Percentiles rank a stretch among this genome's conserved stretches.
Evolutionary conservation across 2,797 vertebrate genomes (phyloP).

Genomic region (Pampus argenteus): DNA sequence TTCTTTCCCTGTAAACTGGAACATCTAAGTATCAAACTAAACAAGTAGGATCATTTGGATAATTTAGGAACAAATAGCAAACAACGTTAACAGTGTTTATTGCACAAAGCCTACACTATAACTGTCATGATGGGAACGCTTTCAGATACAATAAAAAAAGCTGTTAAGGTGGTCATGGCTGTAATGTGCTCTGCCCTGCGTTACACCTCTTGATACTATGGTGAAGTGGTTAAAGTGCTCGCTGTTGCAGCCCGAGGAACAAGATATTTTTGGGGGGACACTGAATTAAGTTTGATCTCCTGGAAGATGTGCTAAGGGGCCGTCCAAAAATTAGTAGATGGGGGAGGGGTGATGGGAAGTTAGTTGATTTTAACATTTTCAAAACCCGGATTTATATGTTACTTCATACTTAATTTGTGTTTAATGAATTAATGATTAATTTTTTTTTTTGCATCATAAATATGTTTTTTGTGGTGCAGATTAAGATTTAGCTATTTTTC

Average conservation of each 20-base stretch:
- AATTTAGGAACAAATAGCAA: not conserved
- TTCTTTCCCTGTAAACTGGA: not conserved
- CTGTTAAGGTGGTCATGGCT: conserved; percentile 8
- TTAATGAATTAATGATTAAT: too few relatives aligned
- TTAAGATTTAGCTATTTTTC: too few relatives aligned
- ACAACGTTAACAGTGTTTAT: not conserved
- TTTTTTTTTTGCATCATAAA: too few relatives aligned
- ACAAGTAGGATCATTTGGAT: not conserved
- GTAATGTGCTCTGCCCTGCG: conserved; percentile 28
- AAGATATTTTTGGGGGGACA: not conserved
- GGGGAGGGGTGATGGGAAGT: not conserved
- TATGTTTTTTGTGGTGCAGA: too few relatives aligned
- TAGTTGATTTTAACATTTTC: not conserved
- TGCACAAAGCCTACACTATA: not conserved
- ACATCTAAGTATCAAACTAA: not conserved
- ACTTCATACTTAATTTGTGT: too few relatives aligned
- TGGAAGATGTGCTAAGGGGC: not conserved
- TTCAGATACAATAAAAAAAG: conserved; percentile 9
- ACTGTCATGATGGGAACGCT: conserved; percentile 21
- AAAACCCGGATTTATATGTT: too few relatives aligned
- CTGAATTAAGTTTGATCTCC: not conserved
- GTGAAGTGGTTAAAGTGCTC: conserved; percentile 36
- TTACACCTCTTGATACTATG: conserved; percentile 30
- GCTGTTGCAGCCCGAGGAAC: conserved; percentile 13
- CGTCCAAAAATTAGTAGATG: not conserved